phyloP scores from a whole-genome alignment of 2,113 vertebrate genomes.

The Tenrec ecaudatus region DNA sequence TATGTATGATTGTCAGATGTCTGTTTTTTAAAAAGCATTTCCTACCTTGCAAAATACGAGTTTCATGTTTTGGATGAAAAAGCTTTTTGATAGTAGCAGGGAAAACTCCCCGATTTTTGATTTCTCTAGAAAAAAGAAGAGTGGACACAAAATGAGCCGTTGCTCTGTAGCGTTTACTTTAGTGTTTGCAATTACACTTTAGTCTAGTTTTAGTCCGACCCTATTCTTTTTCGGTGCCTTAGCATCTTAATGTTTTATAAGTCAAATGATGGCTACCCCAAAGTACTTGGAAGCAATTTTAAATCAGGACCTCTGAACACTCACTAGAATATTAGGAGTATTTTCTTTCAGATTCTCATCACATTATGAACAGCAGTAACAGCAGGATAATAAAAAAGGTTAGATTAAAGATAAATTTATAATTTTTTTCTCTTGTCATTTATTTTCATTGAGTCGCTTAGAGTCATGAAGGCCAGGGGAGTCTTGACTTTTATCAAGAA shows the following conservation, averaged over 20 bases:
- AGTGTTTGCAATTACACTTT: neutral
- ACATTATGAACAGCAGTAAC: neutral
- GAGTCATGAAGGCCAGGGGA: conserved; percentile 12
- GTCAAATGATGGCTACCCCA: neutral
- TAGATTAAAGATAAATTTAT: conserved; percentile 45
- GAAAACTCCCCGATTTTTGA: conserved; percentile 7
- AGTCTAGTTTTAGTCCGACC: neutral
- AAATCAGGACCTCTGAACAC: conserved; percentile 1
- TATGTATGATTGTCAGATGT: conserved; percentile 32
- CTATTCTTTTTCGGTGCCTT: neutral
- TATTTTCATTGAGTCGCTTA: conserved; percentile 6
- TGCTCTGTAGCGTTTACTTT: conserved; percentile 9
- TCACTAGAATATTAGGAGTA: conserved; percentile 6
- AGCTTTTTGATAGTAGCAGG: neutral
- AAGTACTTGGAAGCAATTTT: conserved; percentile 47
- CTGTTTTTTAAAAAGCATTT: conserved; percentile 36
- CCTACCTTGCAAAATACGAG: conserved; percentile 15
- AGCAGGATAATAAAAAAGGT: neutral
- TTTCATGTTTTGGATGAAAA: neutral
- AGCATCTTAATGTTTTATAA: neutral
- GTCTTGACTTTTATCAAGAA: conserved; percentile 38
- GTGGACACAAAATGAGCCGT: conserved; percentile 5
- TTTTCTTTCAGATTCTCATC: conserved; percentile 24
- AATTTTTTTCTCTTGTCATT: conserved; percentile 16
- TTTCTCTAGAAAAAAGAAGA: neutral